Conservation (phyloP, 2,888 invertebrate species). For the Dicyrtoma fusca region DNA sequence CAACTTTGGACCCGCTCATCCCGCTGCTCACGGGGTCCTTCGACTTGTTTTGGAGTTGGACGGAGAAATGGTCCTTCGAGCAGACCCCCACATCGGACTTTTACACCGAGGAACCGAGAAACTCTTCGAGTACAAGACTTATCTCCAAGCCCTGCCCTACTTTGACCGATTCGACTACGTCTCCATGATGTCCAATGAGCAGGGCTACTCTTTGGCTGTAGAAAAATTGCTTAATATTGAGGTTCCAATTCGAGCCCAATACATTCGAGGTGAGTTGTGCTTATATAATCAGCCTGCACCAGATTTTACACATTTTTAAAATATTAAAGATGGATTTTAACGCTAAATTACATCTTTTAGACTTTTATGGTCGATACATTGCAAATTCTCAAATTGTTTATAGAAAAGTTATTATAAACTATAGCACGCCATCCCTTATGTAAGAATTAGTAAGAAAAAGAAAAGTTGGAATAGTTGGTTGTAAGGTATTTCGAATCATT, state of each 20-base stretch:
- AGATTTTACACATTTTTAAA: too few relatives aligned
- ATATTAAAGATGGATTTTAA: too few relatives aligned
- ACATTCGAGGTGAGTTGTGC: constrained; percentile 80
- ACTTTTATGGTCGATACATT: too few relatives aligned
- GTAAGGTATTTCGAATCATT: too few relatives aligned
- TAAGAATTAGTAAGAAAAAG: too few relatives aligned
- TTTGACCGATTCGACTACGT: constrained; percentile 98
- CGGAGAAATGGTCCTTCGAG: constrained; percentile 82
- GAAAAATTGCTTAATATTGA: constrained; percentile 96
- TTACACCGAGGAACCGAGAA: constrained; percentile 98
- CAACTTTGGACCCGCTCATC: constrained; percentile 94
- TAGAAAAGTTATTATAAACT: too few relatives aligned
- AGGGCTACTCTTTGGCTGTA: constrained; percentile 92
- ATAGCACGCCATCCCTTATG: too few relatives aligned
- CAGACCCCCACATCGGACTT: constrained; percentile 97
- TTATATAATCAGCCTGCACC: not conserved
- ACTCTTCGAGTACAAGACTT: constrained; percentile 97
- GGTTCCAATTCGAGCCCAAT: constrained; percentile 88
- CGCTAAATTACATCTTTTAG: too few relatives aligned
- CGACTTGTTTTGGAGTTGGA: constrained; percentile 82
- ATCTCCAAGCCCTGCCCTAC: constrained; percentile 95
- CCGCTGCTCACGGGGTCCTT: constrained; percentile 90
- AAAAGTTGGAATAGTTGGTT: too few relatives aligned
- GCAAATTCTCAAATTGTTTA: too few relatives aligned
- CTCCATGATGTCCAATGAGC: constrained; percentile 99